Conservation (phyloP, 2,888 invertebrate genomes). For the Phragmatobia fuliginosa region DNA sequence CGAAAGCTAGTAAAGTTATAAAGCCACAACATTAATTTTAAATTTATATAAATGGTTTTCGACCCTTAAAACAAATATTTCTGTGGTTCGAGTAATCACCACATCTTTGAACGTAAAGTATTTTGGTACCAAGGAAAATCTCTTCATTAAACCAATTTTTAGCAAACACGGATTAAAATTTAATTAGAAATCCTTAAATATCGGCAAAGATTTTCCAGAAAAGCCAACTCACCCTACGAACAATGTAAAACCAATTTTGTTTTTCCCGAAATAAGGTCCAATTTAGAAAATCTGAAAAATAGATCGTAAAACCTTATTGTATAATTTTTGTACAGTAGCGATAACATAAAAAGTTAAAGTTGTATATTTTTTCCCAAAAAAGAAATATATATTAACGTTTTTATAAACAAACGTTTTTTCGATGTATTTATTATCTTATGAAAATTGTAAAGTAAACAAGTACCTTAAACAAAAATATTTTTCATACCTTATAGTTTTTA, state of each 20-base stretch:
- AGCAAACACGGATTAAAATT: slow-evolving; percentile 41
- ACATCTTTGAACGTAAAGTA: background rate
- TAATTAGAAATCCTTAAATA: slow-evolving; percentile 48
- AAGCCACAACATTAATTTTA: no score
- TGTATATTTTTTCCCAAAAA: background rate
- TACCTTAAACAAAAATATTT: no score
- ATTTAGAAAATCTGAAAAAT: slow-evolving; percentile 28
- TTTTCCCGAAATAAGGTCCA: fast-evolving
- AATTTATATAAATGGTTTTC: no score
- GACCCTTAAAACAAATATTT: background rate
- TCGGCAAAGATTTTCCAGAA: slow-evolving; percentile 21
- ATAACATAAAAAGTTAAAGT: background rate
- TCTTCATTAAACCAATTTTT: slow-evolving; percentile 22
- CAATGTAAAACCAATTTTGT: slow-evolving; percentile 11
- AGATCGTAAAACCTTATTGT: slow-evolving; percentile 23
- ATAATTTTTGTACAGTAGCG: slow-evolving; percentile 7
- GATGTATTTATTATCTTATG: no score
- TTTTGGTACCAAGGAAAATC: background rate
- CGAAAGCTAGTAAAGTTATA: no score
- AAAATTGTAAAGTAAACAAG: no score
- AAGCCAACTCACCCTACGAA: slow-evolving; percentile 15
- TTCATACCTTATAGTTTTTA: no score
- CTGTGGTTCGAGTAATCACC: background rate
- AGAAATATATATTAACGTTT: background rate
- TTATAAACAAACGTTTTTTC: background rate